These are phyloP conservation scores for Caenorhabditis inopinata DNA, from an alignment of 1,140 invertebrate genomes.

Conservation along the genomic window DNA sequence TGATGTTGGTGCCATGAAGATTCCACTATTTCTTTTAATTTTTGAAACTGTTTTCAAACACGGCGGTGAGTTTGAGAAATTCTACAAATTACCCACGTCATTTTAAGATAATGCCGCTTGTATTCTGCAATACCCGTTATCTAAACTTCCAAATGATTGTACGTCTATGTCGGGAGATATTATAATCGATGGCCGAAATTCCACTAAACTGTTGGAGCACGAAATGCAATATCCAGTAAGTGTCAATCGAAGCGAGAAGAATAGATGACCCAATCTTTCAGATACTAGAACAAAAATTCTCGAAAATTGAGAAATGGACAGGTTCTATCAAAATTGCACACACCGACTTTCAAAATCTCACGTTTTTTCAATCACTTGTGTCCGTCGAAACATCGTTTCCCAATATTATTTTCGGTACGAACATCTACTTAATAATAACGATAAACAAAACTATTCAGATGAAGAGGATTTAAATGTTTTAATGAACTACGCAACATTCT, in stretches of 20 bases:
- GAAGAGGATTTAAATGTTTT: not conserved
- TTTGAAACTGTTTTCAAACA: too few species aligned
- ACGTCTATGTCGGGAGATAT: not conserved
- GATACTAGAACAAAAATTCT: not conserved
- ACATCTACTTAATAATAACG: too few species aligned
- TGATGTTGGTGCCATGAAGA: too few species aligned
- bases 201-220: not conserved
- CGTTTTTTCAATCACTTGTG: not conserved
- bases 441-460: too few species aligned
- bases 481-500: not conserved
- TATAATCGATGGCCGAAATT: not conserved
- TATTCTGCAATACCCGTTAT: not conserved
- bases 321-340: not conserved
- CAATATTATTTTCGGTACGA: not conserved
- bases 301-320: not conserved
- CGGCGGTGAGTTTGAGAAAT: too few species aligned
- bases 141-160: not conserved
- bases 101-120: not conserved
- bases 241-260: not conserved
- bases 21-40: too few species aligned
- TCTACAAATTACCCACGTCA: too few species aligned
- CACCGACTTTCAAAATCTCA: not conserved
- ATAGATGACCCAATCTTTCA: not conserved
- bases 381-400: not conserved
- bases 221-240: not conserved